Evolutionary conservation across 2,797 vertebrate species (phyloP).

Genomic region (Petrocephalus schoutedeni): DNA sequence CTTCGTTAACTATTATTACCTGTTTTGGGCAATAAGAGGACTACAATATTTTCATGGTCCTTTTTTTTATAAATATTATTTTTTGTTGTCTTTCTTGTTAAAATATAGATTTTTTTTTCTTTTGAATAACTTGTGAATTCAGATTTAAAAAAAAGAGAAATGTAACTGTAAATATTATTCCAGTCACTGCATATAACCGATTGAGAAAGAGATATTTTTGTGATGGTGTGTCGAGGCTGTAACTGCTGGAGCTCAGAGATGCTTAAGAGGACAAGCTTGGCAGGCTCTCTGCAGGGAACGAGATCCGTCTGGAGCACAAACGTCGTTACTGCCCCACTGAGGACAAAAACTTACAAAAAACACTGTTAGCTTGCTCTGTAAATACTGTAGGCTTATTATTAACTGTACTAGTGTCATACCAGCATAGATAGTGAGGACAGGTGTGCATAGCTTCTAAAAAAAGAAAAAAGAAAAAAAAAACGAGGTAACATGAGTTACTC

Average conservation of each 20-base stretch:
- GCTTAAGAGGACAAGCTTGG: constrained; percentile 28
- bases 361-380: constrained; percentile 61
- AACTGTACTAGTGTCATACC: constrained; percentile 63
- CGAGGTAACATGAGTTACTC: constrained; percentile 48
- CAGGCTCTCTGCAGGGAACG: constrained; percentile 37
- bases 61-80: constrained; percentile 83
- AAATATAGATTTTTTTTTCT: constrained; percentile 72
- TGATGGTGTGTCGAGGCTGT: constrained; percentile 65
- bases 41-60: constrained; percentile 69
- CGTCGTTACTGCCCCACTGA: constrained; percentile 57
- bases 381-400: constrained; percentile 61
- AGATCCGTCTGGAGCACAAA: constrained; percentile 51
- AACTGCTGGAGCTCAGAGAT: constrained; percentile 51
- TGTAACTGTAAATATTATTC: constrained; percentile 77
- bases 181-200: constrained; percentile 76
- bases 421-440: constrained; percentile 58
- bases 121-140: constrained; percentile 64
- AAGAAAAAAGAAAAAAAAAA: constrained; percentile 22
- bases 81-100: constrained; percentile 70
- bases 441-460: constrained; percentile 66
- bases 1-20: constrained; percentile 74
- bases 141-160: constrained; percentile 53
- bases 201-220: constrained; percentile 80
- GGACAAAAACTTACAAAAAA: constrained; percentile 48
- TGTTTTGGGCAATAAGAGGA: constrained; percentile 92